Percentiles rank a stretch among this genome's conserved stretches.
Evolutionary conservation across 2,797 vertebrate genomes (phyloP).

Genomic region (Megaceryle alcyon): DNA sequence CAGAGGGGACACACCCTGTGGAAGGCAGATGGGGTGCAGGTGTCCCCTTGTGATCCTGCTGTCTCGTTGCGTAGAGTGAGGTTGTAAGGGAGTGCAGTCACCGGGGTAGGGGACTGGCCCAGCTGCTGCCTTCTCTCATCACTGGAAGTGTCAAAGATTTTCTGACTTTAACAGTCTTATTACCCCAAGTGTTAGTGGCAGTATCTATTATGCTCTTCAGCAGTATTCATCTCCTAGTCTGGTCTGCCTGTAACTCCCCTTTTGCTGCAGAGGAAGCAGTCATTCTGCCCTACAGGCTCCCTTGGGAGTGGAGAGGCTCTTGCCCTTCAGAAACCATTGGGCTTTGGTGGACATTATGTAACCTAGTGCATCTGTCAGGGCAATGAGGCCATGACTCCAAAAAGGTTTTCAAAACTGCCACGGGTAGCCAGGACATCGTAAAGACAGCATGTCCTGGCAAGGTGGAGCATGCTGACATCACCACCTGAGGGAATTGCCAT

Average conservation of each 20-base stretch:
- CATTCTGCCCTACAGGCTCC: fast-evolving
- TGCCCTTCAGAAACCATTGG: not conserved
- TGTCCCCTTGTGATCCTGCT: not conserved
- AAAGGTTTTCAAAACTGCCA: not conserved
- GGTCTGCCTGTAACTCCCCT: not conserved
- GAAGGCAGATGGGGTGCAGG: not conserved
- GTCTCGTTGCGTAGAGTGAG: not conserved
- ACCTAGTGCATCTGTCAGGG: not conserved
- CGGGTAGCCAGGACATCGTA: not conserved
- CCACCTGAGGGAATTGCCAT: not conserved
- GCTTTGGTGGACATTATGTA: not conserved
- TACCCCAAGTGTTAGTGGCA: not conserved
- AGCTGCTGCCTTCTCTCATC: not conserved
- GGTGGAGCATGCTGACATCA: fast-evolving
- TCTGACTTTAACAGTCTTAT: not conserved
- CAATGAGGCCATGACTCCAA: not conserved
- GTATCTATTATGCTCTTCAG: not conserved
- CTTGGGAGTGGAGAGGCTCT: not conserved
- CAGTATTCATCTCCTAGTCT: not conserved
- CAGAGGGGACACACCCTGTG: not conserved
- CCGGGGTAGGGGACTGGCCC: not conserved
- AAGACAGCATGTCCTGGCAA: not conserved
- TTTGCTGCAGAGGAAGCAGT: not conserved
- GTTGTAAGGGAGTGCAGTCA: not conserved
- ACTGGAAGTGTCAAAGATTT: not conserved